These are phyloP conservation scores for Drosophila putrida DNA, from an alignment of 2,888 invertebrate species.

Conservation along the genomic window DNA sequence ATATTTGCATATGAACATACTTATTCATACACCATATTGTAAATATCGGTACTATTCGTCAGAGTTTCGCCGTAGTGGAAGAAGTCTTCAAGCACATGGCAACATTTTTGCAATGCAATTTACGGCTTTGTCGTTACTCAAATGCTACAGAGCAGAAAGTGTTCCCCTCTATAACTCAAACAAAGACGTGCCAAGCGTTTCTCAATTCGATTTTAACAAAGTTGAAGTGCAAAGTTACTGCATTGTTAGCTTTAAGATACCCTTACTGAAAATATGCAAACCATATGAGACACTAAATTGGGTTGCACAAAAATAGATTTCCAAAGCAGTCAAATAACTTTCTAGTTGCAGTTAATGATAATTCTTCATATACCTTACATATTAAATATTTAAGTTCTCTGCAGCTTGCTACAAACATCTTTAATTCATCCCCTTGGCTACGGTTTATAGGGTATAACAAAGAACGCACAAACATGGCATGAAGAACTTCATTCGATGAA, in stretches of 20 bases:
- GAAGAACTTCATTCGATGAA: constrained; percentile 7
- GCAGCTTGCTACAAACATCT: no score
- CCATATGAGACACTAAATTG: no score
- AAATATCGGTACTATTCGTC: constrained; percentile 13
- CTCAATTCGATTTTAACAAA: constrained; percentile 35
- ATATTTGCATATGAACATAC: no score
- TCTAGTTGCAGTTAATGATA: no score
- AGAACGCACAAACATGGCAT: constrained; percentile 11
- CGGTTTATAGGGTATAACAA: constrained; percentile 24
- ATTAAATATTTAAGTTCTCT: no score
- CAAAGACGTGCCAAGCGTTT: constrained; percentile 36
- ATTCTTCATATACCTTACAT: no score
- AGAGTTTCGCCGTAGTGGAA: constrained; percentile 3
- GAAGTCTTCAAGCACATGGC: no score
- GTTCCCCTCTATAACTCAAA: constrained; percentile 6
- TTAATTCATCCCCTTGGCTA: background rate
- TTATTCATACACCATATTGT: constrained; percentile 2
- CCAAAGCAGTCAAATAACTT: no score
- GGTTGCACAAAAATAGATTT: no score
- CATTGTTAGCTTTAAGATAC: no score
- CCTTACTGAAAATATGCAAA: no score
- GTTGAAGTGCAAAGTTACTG: background rate
- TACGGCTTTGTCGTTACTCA: constrained; percentile 59
- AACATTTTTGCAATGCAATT: constrained; percentile 44
- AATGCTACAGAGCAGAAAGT: constrained; percentile 43